Percentiles rank a stretch among this genome's conserved stretches.
Evolutionary conservation across 2,797 vertebrate genomes (phyloP).

Genomic region (Helostoma temminkii): DNA sequence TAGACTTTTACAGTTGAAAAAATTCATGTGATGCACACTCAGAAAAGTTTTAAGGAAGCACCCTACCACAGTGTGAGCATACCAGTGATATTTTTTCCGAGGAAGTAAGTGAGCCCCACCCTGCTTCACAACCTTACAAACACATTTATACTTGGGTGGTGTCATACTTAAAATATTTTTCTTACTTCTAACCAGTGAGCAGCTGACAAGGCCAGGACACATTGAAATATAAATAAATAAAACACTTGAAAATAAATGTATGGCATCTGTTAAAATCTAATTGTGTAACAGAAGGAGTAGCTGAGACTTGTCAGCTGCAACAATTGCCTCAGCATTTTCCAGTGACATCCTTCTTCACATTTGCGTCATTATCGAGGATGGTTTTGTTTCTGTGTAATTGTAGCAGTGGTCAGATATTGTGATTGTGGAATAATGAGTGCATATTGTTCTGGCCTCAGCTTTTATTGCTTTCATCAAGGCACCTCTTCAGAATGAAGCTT

Average conservation of each 20-base stretch:
- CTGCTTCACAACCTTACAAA: conserved; percentile 16
- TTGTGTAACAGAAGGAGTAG: conserved; percentile 28
- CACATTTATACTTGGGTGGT: conserved; percentile 36
- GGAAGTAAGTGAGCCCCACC: conserved; percentile 11
- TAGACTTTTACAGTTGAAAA: too few species aligned
- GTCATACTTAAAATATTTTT: conserved; percentile 26
- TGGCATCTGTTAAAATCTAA: conserved; percentile 10
- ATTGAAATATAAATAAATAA: too few species aligned
- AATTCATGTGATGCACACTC: too few species aligned
- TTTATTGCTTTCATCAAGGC: conserved; percentile 21
- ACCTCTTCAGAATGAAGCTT: conserved; percentile 21
- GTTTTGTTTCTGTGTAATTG: conserved; percentile 41
- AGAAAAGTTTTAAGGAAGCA: conserved; percentile 53
- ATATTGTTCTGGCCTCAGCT: conserved; percentile 30
- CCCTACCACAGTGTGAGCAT: conserved; percentile 31
- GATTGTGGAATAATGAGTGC: conserved; percentile 49
- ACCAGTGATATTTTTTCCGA: conserved; percentile 21
- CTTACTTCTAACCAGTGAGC: too few species aligned
- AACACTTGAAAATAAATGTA: conserved; percentile 10
- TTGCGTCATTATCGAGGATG: conserved; percentile 30
- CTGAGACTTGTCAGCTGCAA: conserved; percentile 17
- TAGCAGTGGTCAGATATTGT: conserved; percentile 43
- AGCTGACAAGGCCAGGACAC: too few species aligned
- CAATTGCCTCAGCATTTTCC: conserved; percentile 25
- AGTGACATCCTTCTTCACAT: conserved; percentile 24